Evolutionary conservation across 2,888 invertebrate genomes (phyloP), one percentile per base, ranked within the genome.

Genomic region (Neelides folsomi): DNA sequence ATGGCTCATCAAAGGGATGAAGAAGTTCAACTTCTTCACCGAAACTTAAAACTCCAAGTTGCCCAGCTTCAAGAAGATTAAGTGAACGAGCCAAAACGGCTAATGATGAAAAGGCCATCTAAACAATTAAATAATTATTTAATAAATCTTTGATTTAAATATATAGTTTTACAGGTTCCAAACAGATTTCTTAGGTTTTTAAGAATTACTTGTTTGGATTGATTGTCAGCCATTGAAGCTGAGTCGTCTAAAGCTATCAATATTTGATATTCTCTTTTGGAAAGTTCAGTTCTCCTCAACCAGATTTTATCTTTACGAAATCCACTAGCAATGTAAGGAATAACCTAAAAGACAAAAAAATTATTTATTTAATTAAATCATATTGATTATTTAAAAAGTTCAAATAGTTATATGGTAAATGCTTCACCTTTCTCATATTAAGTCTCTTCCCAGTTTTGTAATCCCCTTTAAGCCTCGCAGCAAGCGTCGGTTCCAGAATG

Each of bases 271-370:
- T 97, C 86, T 45, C 98, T 77, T 68, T 92, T 89, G 1, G 89
- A 90, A 0, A 94, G 93, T 70, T 92, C 92, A 0, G 92, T 95
- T 50, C 98, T 76, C 12, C 97, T 76, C 66, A 99, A 69, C 98
- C 98, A 99, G 67, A 99, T 99, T 71, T 95, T 94, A 70, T 99
- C 97, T 70, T 98, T 98, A 42, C 97, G 79, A 73, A 95, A 99
- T 71, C 97, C 88, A 56, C 95, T 95, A 15, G 99, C 99, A 62
- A 99, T 93, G 74, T 98, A 99, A 0, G 97, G 90, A 67, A 98
- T 94, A 50, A 99, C 86, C 69, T 78, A 72, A 15, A 60, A 52
- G 43, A 47, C 41, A 43, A 49, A 4, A 42, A 3, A 27, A 27
- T 27, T 5, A 27, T 27, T 19, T 15, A 42, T 18, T 6, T 13